Evolutionary conservation across 1,140 invertebrate species (phyloP).

Genomic region (Drosophila pachea): DNA sequence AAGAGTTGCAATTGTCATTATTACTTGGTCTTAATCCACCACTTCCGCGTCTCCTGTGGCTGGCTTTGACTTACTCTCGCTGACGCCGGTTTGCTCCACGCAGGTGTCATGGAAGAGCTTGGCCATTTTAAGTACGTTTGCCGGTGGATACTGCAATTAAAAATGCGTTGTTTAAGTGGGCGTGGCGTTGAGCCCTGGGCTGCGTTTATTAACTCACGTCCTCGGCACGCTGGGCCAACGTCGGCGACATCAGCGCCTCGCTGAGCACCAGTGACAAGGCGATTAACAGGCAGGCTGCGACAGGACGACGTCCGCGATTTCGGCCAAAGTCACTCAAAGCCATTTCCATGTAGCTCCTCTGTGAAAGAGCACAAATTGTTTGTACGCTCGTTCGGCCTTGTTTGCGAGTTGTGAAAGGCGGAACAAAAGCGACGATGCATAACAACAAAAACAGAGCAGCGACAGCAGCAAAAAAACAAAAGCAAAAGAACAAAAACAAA

Average conservation of each 20-base stretch:
- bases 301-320: slow-evolving; percentile 48
- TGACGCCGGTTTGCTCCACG: slow-evolving; percentile 73
- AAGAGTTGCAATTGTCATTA: slow-evolving; percentile 10
- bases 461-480: slow-evolving; percentile 10
- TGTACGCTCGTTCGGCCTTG: slow-evolving; percentile 55
- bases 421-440: slow-evolving; percentile 74
- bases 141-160: slow-evolving; percentile 77
- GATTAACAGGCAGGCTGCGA: slow-evolving; percentile 71
- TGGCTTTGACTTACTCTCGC: slow-evolving; percentile 59
- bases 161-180: slow-evolving; percentile 58
- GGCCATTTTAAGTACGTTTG: slow-evolving; percentile 68
- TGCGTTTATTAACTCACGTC: slow-evolving; percentile 69
- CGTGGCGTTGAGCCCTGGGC: slow-evolving; percentile 27
- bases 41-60: neutral
- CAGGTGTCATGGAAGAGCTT: slow-evolving; percentile 73
- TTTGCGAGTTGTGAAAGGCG: slow-evolving; percentile 68
- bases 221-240: slow-evolving; percentile 66
- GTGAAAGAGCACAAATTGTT: slow-evolving; percentile 53
- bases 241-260: slow-evolving; percentile 58
- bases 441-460: slow-evolving; percentile 45
- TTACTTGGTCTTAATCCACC: neutral
- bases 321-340: slow-evolving; percentile 73
- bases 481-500: neutral
- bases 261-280: slow-evolving; percentile 67
- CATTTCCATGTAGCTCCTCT: slow-evolving; percentile 72